A percentile compares a stretch with the other conserved stretches of the same genome.
Conservation (phyloP, 2,797 vertebrate genomes). For the Squalus acanthias region DNA sequence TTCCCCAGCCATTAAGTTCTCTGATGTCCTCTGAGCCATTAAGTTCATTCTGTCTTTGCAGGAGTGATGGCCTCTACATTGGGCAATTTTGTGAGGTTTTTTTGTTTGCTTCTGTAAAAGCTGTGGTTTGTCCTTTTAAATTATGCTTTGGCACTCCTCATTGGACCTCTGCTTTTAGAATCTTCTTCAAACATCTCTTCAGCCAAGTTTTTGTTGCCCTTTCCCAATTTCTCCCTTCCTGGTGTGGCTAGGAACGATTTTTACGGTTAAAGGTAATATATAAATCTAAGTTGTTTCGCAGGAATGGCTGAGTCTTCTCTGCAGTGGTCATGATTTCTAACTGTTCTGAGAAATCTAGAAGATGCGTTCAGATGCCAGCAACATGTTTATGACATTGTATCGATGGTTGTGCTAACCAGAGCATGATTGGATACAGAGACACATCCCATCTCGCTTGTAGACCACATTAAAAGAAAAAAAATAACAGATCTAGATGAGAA, state of each 20-base stretch:
- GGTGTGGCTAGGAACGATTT: neutral
- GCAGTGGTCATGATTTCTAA: neutral
- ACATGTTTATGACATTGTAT: neutral
- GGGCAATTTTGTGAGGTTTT: neutral
- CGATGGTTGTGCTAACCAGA: neutral
- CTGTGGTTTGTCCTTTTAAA: neutral
- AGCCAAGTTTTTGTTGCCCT: neutral
- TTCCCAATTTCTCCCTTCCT: neutral
- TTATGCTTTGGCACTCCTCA: neutral
- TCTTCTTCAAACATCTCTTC: neutral
- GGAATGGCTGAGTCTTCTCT: neutral
- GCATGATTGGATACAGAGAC: neutral
- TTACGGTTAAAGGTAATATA: neutral
- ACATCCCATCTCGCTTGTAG: neutral
- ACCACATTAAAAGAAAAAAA: neutral
- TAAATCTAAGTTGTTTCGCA: neutral
- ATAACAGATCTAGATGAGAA: neutral
- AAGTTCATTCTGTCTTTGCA: neutral
- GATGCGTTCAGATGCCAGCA: neutral
- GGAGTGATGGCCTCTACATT: neutral
- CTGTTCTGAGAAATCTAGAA: neutral
- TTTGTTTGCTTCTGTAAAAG: neutral
- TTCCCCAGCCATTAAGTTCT: neutral
- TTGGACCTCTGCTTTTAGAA: neutral
- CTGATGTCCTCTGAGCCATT: neutral